Percentiles rank a stretch among this genome's conserved stretches.
These are phyloP conservation scores for Pterostichus madidus DNA, from an alignment of 2,888 invertebrate species.

Conservation along the genomic window DNA sequence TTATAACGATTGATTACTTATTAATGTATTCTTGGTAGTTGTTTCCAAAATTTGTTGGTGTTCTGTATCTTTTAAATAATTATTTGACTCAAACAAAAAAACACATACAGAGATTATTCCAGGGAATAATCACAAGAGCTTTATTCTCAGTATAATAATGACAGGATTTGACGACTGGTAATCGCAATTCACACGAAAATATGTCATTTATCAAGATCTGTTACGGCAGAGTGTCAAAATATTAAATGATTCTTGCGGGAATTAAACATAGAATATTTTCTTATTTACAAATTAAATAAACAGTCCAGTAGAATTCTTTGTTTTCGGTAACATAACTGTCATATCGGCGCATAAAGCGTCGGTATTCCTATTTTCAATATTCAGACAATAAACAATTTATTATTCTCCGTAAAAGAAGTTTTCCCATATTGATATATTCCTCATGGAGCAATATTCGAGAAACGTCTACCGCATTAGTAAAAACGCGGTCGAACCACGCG, in stretches of 20 bases:
- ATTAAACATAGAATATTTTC: background rate
- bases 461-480: constrained; percentile 39
- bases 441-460: constrained; percentile 12
- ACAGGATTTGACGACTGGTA: background rate
- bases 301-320: background rate
- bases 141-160: no score
- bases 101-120: no score
- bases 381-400: constrained; percentile 50
- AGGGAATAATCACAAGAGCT: no score
- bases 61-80: no score
- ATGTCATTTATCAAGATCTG: no score
- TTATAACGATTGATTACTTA: no score
- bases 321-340: background rate
- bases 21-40: no score
- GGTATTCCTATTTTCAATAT: constrained; percentile 10
- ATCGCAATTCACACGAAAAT: no score
- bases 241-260: no score
- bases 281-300: no score
- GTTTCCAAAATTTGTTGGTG: no score
- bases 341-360: background rate
- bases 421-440: constrained; percentile 30
- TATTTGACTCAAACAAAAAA: no score
- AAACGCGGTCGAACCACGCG: constrained; percentile 5
- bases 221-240: background rate
- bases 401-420: constrained; percentile 41